Base-by-base conservation (phyloP, 30 jellyfish, hydroid and myxozoan genomes). In the Hydra vulgaris region DNA sequence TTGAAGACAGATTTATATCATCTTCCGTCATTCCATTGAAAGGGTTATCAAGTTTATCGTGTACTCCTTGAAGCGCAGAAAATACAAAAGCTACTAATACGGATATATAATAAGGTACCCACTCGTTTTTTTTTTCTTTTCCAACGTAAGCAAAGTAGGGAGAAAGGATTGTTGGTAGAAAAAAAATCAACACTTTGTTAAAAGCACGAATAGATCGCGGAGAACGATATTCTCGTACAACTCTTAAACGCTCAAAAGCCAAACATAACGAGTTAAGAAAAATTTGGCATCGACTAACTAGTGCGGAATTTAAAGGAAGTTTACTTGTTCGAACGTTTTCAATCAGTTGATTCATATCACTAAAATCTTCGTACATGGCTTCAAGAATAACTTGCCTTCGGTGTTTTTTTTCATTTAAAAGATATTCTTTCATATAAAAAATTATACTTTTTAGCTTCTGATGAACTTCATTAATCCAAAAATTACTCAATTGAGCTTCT, bases 11-110 rank as follows among this genome's bases (percentile, higher is more conserved):
- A 83, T 94, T 82, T 40, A 94, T 88, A 26, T 88, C 99, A 67
- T 94, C 99, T 79, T 88, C 96, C 66, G 96, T 88, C 96, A 94
- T 94, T n/a, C 99, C 99, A 56, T 86, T 95, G 53, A 94, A 94
- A 0, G 99, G 99, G 77, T 94, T 97, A 67, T 94, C 97, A 0
- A 94, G 89, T 66, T 89, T 88, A 78, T 94, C 99, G 72, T 94
- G 99, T 26, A 94, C 99, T 26, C 97, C 96, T 83, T 94, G 99
- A 74, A 94, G 68, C 15, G 95, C 87, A n/a, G 97, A 95, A 67
- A 94, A 94, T 74, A 88, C 73, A 80, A 89, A 89, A 53, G 99
- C 80, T 71, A 89, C 96, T 70, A 94, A 73, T 8, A 87, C 79
- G 16, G 96, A 96, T 17, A 89, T 84, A 71, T 81, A 77, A 79